These are phyloP conservation scores for Xanthostigma xanthostigma DNA, from an alignment of 2,888 invertebrate species.

Conservation along the genomic window DNA sequence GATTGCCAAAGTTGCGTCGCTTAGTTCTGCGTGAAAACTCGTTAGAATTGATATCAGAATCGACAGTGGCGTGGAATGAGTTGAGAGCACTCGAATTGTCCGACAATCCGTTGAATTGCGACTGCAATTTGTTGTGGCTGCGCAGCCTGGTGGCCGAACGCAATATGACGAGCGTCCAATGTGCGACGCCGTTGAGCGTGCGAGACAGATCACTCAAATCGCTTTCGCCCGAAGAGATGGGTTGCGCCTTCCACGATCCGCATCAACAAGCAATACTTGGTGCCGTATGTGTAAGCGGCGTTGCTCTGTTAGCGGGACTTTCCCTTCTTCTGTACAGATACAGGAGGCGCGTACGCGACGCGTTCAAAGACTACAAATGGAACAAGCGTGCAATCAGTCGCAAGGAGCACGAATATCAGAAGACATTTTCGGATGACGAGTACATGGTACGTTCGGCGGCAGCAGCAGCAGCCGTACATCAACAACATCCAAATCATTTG, in stretches of 20 bases:
- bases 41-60: constrained; percentile 58
- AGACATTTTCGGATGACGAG: constrained; percentile 79
- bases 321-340: constrained; percentile 64
- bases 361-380: constrained; percentile 70
- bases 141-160: constrained; percentile 51
- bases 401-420: constrained; percentile 79
- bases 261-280: constrained; percentile 67
- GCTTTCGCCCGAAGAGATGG: constrained; percentile 60
- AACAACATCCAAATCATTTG: constrained; percentile 32
- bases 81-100: constrained; percentile 60
- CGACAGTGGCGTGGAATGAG: constrained; percentile 65
- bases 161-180: constrained; percentile 52
- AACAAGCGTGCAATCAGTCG: constrained; percentile 55
- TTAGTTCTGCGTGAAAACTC: constrained; percentile 66
- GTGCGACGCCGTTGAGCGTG: constrained; percentile 55
- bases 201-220: constrained; percentile 52
- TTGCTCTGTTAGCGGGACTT: constrained; percentile 54
- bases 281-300: constrained; percentile 56
- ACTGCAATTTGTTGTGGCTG: constrained; percentile 68
- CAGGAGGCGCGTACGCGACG: constrained; percentile 64
- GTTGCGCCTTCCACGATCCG: constrained; percentile 67
- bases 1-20: constrained; percentile 63
- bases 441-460: constrained; percentile 54
- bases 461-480: constrained; percentile 33
- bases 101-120: constrained; percentile 70